Conservation (phyloP, 2,888 invertebrate genomes). For the Pandemis cinnamomeana region DNA sequence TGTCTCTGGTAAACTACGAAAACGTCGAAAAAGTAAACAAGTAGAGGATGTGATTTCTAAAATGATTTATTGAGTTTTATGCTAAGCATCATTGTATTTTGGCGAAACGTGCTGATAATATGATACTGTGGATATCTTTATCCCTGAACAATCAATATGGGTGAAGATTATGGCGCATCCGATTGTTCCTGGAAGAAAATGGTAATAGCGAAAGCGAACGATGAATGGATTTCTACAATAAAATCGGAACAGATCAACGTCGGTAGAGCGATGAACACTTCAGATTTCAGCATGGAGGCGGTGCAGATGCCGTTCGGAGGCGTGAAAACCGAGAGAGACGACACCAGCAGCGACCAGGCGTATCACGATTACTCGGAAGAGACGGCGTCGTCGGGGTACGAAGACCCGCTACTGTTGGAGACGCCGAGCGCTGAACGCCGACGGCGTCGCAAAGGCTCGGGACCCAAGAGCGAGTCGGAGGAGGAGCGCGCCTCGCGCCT, state of each 20-base stretch:
- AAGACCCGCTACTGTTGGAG: conserved; percentile 56
- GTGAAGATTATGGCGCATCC: conserved; percentile 65
- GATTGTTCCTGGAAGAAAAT: conserved; percentile 79
- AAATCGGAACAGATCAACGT: conserved; percentile 56
- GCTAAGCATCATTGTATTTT: conserved; percentile 32
- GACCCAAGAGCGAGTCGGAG: conserved; percentile 61
- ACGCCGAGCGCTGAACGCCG: conserved; percentile 44
- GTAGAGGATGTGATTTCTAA: conserved; percentile 31
- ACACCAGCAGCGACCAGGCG: conserved; percentile 41
- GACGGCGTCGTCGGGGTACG: conserved; percentile 51
- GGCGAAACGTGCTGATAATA: conserved; percentile 53
- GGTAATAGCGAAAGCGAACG: conserved; percentile 73
- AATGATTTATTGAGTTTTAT: conserved; percentile 32
- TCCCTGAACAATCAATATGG: conserved; percentile 82
- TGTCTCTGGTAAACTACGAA: conserved; percentile 11
- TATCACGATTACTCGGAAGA: conserved; percentile 41
- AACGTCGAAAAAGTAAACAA: conserved; percentile 43
- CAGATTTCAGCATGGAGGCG: conserved; percentile 55
- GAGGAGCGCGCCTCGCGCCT: conserved; percentile 68
- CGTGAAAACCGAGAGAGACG: conserved; percentile 58
- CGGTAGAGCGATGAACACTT: conserved; percentile 51
- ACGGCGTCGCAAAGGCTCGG: conserved; percentile 55
- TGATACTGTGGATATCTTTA: conserved; percentile 78
- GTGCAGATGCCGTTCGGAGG: conserved; percentile 48
- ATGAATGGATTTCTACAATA: conserved; percentile 70